Evolutionary conservation across 2,797 vertebrate genomes (phyloP), one percentile per base, ranked within the genome.

Genomic region (Lepidocolaptes lacrymiger): DNA sequence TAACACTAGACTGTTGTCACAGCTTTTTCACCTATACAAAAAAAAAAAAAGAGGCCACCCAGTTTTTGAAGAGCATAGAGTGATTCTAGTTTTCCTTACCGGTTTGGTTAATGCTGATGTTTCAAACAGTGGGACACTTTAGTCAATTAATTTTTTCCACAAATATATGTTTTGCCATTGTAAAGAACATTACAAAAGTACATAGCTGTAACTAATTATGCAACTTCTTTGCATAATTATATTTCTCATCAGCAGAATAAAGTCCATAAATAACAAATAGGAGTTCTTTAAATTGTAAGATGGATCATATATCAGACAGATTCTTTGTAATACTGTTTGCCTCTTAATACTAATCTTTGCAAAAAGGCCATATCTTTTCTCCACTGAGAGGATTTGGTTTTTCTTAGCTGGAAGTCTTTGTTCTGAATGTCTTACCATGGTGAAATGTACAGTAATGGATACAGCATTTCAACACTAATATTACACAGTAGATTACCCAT

Each of bases 241-340:
- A 56, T 75, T 91, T 87, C 59, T 86, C 30, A 75, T 86, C 63
- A 88, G n/a, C 46, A 93, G 84, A 94, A 90, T 82, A 93, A 95
- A 88, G 22, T 46, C 28, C 3, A 59, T 91, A 89, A 95, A 89
- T 84, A 93, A 94, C 68, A 48, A 93, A 91, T 23, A 80, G 2
- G 10, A 69, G 43, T 51, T 74, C 49, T 95, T 93, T 89, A 89
- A 91, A 94, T 83, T 54, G 56, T 74, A 24, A 59, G 26, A 89
- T 77, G 39, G 44, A 79, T 82, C 48, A 18, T 68, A 20, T 69
- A 88, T 82, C 59, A 94, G n/a, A 39, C 55, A 94, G 46, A 91
- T 85, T 41, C 27, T 64, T 82, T 75, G 17, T 79, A 86, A 82
- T 21, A 30, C 72, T 78, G n/a, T 74, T 93, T 94, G 54, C 41